A percentile compares a stretch with the other conserved stretches of the same genome.
Evolutionary conservation across 2,113 vertebrate genomes (phyloP).

Genomic region (Hypocryptadius cinnamomeus): DNA sequence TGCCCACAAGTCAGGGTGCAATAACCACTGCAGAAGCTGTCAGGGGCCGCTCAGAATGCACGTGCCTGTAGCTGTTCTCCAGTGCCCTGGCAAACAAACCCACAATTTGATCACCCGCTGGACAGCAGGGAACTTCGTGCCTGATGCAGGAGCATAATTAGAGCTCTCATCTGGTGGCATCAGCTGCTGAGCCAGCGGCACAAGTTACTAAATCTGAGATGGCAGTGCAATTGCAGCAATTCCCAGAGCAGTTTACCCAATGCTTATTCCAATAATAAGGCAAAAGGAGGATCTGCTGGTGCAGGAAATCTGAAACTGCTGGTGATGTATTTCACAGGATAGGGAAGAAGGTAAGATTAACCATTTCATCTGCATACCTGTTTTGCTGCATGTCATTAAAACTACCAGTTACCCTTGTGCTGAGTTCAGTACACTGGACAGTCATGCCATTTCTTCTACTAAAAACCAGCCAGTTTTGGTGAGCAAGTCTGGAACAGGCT

Average conservation of each 20-base stretch:
- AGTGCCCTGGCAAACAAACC: not conserved
- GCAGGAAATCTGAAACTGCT: not conserved
- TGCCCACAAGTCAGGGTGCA: accelerated
- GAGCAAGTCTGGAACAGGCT: not conserved
- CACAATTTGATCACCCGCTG: not conserved
- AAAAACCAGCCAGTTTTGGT: not conserved
- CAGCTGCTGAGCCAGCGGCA: not conserved
- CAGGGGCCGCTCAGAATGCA: not conserved
- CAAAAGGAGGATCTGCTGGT: not conserved
- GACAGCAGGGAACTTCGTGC: not conserved
- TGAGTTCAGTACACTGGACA: not conserved
- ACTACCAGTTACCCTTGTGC: not conserved
- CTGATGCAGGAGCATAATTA: not conserved
- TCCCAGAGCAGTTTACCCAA: not conserved
- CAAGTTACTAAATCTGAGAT: not conserved
- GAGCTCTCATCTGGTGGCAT: not conserved
- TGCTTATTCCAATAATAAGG: not conserved
- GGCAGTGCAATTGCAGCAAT: not conserved
- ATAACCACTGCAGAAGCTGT: not conserved
- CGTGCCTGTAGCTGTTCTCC: not conserved
- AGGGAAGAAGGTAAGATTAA: not conserved
- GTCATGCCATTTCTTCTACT: not conserved
- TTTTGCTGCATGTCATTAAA: not conserved
- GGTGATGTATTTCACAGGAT: not conserved
- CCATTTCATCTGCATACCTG: not conserved